Conservation (phyloP, 2,888 invertebrate species). For the Macrosiphum euphorbiae region DNA sequence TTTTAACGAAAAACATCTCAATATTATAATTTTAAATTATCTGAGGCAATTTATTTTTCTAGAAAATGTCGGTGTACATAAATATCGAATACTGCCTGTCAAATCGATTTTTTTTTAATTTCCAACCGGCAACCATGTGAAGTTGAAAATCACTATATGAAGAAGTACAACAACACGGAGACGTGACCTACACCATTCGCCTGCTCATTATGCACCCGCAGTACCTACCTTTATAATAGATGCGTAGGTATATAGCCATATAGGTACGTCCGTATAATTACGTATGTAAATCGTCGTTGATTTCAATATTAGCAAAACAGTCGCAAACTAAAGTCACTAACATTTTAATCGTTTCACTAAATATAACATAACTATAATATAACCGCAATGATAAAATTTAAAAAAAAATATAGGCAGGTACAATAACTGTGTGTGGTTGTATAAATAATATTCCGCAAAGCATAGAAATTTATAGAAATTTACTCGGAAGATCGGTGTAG, state of each 20-base stretch:
- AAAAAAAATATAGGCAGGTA: neutral
- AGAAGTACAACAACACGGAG: no score
- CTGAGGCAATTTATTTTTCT: neutral
- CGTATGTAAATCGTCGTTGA: neutral
- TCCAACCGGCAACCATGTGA: neutral
- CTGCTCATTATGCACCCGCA: neutral
- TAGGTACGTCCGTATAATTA: no score
- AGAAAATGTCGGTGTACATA: neutral
- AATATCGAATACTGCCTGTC: neutral
- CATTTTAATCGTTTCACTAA: neutral
- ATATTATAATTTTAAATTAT: neutral
- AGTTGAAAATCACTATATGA: neutral
- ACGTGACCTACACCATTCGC: neutral
- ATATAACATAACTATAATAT: neutral
- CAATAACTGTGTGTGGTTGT: neutral
- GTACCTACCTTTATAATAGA: neutral
- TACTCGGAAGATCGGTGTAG: neutral
- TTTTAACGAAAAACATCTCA: neutral
- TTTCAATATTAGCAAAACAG: neutral
- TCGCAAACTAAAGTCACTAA: neutral
- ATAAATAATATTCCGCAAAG: neutral
- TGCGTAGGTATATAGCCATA: neutral
- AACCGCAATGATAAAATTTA: neutral
- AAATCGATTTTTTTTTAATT: neutral
- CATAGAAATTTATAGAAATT: neutral